Conservation (phyloP, 2,113 vertebrate species). For the Pseudorasbora parva region DNA sequence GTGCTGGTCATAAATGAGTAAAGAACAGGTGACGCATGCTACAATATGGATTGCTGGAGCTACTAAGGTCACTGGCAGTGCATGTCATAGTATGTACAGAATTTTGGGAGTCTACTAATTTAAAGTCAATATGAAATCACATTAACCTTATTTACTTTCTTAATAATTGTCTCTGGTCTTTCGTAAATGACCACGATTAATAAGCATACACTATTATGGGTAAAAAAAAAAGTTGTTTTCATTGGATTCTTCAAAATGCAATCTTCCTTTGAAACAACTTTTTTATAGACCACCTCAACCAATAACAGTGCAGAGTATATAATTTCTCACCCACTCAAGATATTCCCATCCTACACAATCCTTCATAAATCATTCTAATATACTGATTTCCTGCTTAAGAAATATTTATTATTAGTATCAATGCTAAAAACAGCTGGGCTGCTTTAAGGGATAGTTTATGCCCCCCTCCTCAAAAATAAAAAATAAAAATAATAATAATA, state of each 20-base stretch:
- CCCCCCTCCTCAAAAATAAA: too few relatives aligned
- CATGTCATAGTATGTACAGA: slow-evolving; percentile 13
- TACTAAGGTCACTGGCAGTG: slow-evolving; percentile 5
- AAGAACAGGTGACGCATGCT: slow-evolving; percentile 13
- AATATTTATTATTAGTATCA: background rate
- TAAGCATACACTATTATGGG: background rate
- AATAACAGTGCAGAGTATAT: too few relatives aligned
- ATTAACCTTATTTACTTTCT: background rate
- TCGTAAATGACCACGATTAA: background rate
- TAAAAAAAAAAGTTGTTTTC: background rate
- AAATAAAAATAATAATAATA: too few relatives aligned
- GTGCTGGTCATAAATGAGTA: slow-evolving; percentile 46
- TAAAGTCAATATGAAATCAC: slow-evolving; percentile 12
- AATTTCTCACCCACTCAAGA: too few relatives aligned
- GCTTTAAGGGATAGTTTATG: too few relatives aligned
- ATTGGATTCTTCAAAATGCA: background rate
- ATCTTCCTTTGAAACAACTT: background rate
- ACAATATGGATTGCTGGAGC: slow-evolving; percentile 23
- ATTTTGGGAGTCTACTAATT: slow-evolving; percentile 31
- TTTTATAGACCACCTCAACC: too few relatives aligned
- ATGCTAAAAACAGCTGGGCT: background rate
- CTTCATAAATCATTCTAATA: background rate
- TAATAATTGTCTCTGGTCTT: background rate
- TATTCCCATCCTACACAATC: background rate
- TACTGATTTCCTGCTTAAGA: background rate